Evolutionary conservation across 2,113 vertebrate species (phyloP).

Genomic region (Phycodurus eques): DNA sequence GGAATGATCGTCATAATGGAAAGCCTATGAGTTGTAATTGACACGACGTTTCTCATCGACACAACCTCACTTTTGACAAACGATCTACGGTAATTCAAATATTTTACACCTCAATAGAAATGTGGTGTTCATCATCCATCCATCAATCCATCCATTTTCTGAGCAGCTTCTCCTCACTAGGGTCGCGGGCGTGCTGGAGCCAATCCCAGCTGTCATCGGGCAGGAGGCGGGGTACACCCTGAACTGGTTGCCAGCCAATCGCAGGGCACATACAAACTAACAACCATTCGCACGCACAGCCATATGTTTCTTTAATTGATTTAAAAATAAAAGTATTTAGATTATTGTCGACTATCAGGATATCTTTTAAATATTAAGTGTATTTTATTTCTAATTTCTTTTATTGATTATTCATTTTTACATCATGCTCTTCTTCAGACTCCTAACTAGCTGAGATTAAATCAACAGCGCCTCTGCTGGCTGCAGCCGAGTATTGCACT

Average conservation of each 20-base stretch:
- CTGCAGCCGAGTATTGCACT: neutral
- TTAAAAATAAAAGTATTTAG: too few relatives aligned
- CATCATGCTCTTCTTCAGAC: neutral
- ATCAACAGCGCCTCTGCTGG: slow-evolving; percentile 4
- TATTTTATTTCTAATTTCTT: neutral
- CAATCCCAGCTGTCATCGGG: too few relatives aligned
- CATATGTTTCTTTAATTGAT: too few relatives aligned
- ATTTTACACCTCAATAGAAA: neutral
- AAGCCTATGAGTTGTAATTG: slow-evolving; percentile 32
- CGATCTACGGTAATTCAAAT: neutral
- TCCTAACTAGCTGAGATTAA: neutral
- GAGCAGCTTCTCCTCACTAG: too few relatives aligned
- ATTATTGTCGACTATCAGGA: too few relatives aligned
- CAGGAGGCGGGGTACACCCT: too few relatives aligned
- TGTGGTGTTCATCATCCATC: too few relatives aligned
- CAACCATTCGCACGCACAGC: too few relatives aligned
- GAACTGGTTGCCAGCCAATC: too few relatives aligned
- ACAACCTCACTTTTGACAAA: neutral
- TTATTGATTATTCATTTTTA: neutral
- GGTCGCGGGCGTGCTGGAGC: too few relatives aligned
- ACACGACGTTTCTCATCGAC: neutral
- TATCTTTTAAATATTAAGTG: neutral
- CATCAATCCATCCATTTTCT: too few relatives aligned
- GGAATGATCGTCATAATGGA: slow-evolving; percentile 24
- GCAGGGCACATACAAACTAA: too few relatives aligned